Percentiles rank a stretch among this genome's conserved stretches.
These are phyloP conservation scores for Alauda arvensis DNA, from an alignment of 2,797 vertebrate species.

Conservation along the genomic window DNA sequence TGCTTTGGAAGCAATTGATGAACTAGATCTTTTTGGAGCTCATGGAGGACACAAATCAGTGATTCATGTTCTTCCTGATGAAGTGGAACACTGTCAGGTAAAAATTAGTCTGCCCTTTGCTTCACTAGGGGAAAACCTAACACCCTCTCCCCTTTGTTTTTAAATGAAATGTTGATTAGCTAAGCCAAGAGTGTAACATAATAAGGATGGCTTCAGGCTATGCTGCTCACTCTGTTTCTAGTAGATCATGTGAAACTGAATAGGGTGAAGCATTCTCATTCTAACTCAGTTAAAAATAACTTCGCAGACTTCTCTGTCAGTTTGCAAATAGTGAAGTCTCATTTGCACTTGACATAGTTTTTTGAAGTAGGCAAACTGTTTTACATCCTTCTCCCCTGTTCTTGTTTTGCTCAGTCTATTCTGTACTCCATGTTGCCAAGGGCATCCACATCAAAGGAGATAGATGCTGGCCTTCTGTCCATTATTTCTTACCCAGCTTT, in stretches of 20 bases:
- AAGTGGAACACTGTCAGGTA: conserved; percentile 98
- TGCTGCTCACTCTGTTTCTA: neutral
- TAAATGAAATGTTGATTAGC: neutral
- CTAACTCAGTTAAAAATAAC: neutral
- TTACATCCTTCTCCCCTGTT: conserved; percentile 14
- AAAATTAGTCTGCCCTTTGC: neutral
- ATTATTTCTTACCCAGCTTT: conserved; percentile 97
- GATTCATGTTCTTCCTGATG: conserved; percentile 95
- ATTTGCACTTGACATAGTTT: neutral
- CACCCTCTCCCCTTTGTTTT: neutral
- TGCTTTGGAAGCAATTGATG: conserved; percentile 96
- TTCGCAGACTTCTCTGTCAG: neutral
- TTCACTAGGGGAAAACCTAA: neutral
- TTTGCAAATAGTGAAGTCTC: neutral
- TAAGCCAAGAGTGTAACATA: neutral
- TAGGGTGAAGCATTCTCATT: neutral
- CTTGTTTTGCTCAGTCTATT: conserved; percentile 83
- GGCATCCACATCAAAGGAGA: conserved; percentile 96
- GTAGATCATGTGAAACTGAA: neutral
- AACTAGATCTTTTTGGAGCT: conserved; percentile 94
- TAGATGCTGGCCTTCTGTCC: conserved; percentile 94
- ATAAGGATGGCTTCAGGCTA: neutral
- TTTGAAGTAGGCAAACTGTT: neutral
- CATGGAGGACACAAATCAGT: conserved; percentile 93
- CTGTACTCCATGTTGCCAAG: conserved; percentile 95